These are phyloP conservation scores for Homarus americanus DNA, from an alignment of 1,140 invertebrate genomes.

Conservation along the genomic window DNA sequence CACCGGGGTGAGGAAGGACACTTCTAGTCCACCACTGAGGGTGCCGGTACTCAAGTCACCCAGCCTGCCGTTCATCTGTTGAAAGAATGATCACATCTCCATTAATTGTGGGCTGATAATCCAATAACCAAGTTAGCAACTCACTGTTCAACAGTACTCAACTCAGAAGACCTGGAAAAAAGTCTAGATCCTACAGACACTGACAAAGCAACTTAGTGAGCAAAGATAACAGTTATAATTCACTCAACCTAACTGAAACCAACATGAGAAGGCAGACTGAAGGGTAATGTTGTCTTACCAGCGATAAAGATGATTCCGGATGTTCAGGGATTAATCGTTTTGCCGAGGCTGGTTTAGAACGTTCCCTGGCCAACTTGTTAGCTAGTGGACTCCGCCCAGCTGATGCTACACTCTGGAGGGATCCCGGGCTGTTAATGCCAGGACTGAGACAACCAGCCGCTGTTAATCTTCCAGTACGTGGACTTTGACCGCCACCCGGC, in stretches of 20 bases:
- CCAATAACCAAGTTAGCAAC: too few relatives aligned
- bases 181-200: too few relatives aligned
- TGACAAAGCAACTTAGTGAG: too few relatives aligned
- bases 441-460: not conserved
- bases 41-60: not conserved
- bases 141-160: too few relatives aligned
- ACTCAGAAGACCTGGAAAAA: too few relatives aligned
- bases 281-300: too few relatives aligned
- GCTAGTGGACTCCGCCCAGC: not conserved
- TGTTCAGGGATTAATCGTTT: slow-evolving; percentile 48
- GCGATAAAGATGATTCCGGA: not conserved
- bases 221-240: too few relatives aligned
- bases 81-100: too few relatives aligned
- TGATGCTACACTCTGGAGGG: not conserved
- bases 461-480: slow-evolving; percentile 23
- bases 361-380: slow-evolving; percentile 15
- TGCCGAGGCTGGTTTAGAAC: slow-evolving; percentile 57
- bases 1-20: not conserved
- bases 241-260: too few relatives aligned
- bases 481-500: slow-evolving; percentile 14
- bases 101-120: too few relatives aligned
- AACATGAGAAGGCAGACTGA: too few relatives aligned
- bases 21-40: slow-evolving; percentile 1
- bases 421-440: not conserved
- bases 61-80: not conserved